Conservation (phyloP, 2,888 invertebrate genomes). For the Hedya salicella region DNA sequence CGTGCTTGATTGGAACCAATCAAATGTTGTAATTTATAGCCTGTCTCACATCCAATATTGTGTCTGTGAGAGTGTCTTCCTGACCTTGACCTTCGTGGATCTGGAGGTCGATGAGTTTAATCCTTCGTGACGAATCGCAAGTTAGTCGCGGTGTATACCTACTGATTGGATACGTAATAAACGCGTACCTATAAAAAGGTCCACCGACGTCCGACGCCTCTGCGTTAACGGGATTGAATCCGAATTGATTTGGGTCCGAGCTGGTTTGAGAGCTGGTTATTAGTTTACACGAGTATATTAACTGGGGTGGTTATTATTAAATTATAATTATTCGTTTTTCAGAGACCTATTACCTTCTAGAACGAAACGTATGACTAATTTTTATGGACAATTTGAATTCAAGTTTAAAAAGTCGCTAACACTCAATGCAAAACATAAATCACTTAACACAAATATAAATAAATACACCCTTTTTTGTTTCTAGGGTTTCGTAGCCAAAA, state of each 20-base stretch:
- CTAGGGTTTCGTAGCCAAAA: too few species aligned
- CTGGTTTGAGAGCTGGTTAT: slow-evolving; percentile 16
- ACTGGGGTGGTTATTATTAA: not conserved
- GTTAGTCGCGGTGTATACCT: slow-evolving; percentile 63
- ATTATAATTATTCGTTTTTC: too few species aligned
- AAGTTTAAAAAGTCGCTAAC: too few species aligned
- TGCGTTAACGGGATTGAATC: slow-evolving; percentile 36
- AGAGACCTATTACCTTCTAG: too few species aligned
- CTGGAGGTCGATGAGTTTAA: slow-evolving; percentile 59
- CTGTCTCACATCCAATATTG: slow-evolving; percentile 59
- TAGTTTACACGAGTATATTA: not conserved
- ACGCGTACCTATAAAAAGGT: slow-evolving; percentile 66
- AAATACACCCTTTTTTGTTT: too few species aligned
- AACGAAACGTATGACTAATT: too few species aligned
- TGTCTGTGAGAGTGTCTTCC: slow-evolving; percentile 51
- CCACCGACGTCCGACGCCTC: slow-evolving; percentile 61
- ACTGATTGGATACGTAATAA: slow-evolving; percentile 74
- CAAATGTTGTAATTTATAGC: slow-evolving; percentile 78
- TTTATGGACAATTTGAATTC: too few species aligned
- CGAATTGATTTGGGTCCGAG: slow-evolving; percentile 12
- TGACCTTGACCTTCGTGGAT: slow-evolving; percentile 67
- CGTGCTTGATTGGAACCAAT: slow-evolving; percentile 80
- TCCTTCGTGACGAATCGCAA: slow-evolving; percentile 75
- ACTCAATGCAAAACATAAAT: too few species aligned
- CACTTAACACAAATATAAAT: too few species aligned